Evolutionary conservation across 2,113 vertebrate species (phyloP).

Genomic region (Meles meles): DNA sequence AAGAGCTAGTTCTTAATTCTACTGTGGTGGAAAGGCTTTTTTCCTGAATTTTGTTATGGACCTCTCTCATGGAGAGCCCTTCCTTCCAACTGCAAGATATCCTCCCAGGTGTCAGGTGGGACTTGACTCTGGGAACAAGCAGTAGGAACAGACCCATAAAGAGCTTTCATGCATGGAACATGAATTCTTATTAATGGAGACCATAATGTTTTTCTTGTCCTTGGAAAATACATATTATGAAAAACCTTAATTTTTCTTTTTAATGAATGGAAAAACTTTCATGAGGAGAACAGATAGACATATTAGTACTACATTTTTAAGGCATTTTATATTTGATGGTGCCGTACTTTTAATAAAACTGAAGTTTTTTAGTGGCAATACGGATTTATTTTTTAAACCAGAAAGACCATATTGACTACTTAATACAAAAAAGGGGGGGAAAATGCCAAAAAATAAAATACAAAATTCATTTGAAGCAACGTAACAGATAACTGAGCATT

Average conservation of each 20-base stretch:
- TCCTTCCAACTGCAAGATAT: constrained; percentile 19
- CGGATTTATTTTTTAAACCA: constrained; percentile 75
- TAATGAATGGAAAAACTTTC: constrained; percentile 58
- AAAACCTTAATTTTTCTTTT: constrained; percentile 68
- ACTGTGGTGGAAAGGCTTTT: constrained; percentile 50
- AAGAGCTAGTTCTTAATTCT: constrained; percentile 67
- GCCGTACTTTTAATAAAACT: constrained; percentile 73
- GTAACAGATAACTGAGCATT: constrained; percentile 41
- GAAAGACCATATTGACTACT: constrained; percentile 67
- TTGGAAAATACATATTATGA: constrained; percentile 59
- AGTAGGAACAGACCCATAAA: constrained; percentile 47
- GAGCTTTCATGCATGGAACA: constrained; percentile 52
- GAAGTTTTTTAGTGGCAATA: constrained; percentile 77
- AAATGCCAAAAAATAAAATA: constrained; percentile 49
- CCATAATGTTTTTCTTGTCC: constrained; percentile 53
- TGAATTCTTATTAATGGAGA: constrained; percentile 60
- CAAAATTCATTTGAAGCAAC: constrained; percentile 55
- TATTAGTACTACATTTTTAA: constrained; percentile 65
- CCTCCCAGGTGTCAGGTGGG: neutral
- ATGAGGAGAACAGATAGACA: constrained; percentile 46
- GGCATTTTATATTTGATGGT: constrained; percentile 78
- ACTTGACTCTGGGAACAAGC: neutral
- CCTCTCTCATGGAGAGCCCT: neutral
- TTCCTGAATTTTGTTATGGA: neutral
- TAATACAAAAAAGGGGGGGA: constrained; percentile 47